Base-by-base conservation (phyloP, 2,888 invertebrate genomes). In the Machimus atricapillus region DNA sequence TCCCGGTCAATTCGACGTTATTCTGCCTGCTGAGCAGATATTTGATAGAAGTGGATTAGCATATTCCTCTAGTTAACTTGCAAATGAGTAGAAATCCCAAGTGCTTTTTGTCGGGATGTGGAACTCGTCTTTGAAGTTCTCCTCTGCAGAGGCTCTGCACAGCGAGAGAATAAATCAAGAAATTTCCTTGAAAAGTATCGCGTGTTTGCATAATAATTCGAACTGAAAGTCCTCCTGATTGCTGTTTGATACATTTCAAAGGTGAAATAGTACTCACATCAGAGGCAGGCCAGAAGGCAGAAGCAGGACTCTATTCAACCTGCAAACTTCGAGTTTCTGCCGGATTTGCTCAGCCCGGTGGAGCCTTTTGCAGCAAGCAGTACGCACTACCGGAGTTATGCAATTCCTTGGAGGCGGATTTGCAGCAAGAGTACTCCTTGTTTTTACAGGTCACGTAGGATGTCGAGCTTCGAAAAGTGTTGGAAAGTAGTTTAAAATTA, bases 171-270 rank as follows among this genome's bases (percentile, higher is more conserved):
- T 81, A 81, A 81, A 56, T 81, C 52, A 81, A 56, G 81, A 52
- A 34, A 81, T 56, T 81, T 56, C 81, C 52, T 81, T 56, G 52
- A 52, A 81, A 81, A 56, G 81, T 56, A 81, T 52, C 46, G 81
- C 81, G 81, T 81, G 81, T 52, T 81, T 81, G 81, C 81, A 81
- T 81, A 81, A 81, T 81, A 46, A 81, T 81, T 34, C 43, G 31
- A 52, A 52, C 46, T 52, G 52, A 31, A 56, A 52, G 37, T 81
- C 46, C 66, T 66, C 27, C 23, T 43, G 81, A 81, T 81, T 56
- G 2, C 81, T 56, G 52, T n/a, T 81, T 81, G 81, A 76, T 76
- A 76, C 40, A 76, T 76, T 76, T 27, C 66, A 66, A 66, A 66
- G 66, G 66, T 66, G 27, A 66, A 66, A 12, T 19, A 66, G 27